phyloP scores from a whole-genome alignment of 2,113 vertebrate species.

The rabbit (Oryctolagus cuniculus) region DNA sequence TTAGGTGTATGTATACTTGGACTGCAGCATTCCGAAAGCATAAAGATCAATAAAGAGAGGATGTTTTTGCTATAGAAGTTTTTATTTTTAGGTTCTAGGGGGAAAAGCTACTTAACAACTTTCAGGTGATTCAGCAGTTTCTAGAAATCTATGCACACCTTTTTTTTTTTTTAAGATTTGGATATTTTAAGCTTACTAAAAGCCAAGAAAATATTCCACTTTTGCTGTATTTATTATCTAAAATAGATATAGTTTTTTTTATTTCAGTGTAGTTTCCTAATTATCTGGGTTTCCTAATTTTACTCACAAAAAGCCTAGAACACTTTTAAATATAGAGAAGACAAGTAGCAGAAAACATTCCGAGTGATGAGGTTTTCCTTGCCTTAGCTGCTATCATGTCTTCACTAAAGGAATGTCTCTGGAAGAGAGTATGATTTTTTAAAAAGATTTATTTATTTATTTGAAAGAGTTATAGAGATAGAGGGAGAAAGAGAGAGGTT shows the following conservation, averaged over 20 bases:
- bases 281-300: not conserved
- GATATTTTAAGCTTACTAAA: not conserved
- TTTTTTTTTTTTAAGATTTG: not conserved
- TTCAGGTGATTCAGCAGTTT: constrained; percentile 23
- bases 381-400: not conserved
- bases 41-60: constrained; percentile 45
- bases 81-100: constrained; percentile 39
- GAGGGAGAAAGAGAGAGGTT: no score
- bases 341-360: not conserved
- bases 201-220: not conserved
- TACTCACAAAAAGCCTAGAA: not conserved
- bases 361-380: not conserved
- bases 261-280: not conserved
- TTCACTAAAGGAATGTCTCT: not conserved
- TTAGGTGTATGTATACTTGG: not conserved
- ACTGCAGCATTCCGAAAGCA: not conserved
- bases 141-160: not conserved
- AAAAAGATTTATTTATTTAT: no score
- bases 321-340: not conserved
- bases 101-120: not conserved
- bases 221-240: not conserved
- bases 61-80: constrained; percentile 32
- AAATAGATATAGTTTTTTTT: not conserved
- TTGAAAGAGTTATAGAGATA: no score
- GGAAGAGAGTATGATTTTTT: not conserved